Conservation (phyloP, 2,888 invertebrate species). For the Dicyrtoma fusca region DNA sequence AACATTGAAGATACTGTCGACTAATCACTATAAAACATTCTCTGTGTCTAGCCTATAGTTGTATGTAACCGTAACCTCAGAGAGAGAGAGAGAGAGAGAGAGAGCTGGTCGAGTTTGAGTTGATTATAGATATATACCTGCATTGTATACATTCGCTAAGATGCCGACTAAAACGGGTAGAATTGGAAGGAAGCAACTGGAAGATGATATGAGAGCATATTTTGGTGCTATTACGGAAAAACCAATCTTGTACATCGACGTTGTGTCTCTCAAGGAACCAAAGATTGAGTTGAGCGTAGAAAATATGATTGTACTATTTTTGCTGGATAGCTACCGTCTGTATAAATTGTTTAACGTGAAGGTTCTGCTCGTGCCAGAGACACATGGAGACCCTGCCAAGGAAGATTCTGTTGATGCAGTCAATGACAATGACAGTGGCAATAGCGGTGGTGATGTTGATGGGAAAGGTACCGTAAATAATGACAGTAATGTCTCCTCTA, state of each 20-base stretch:
- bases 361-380: neutral
- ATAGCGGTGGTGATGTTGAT: neutral
- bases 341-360: conserved; percentile 17
- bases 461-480: neutral
- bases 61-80: too few relatives aligned
- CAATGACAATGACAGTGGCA: neutral
- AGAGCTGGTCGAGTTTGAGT: too few relatives aligned
- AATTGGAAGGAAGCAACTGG: conserved; percentile 24
- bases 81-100: too few relatives aligned
- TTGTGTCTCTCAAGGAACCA: neutral
- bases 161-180: conserved; percentile 18
- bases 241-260: conserved; percentile 27
- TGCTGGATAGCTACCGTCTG: conserved; percentile 24
- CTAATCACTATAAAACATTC: too few relatives aligned
- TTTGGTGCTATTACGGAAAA: conserved; percentile 27
- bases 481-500: conserved; percentile 8
- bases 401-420: neutral
- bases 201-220: conserved; percentile 21
- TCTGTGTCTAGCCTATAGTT: too few relatives aligned
- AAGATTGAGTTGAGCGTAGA: conserved; percentile 13
- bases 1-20: too few relatives aligned
- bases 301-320: conserved; percentile 30
- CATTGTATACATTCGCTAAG: too few relatives aligned
- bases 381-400: neutral
- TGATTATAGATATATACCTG: too few relatives aligned